A percentile compares a stretch with the other conserved stretches of the same genome.
Conservation (phyloP, 2,113 vertebrate species). For the Polypterus bichir region DNA sequence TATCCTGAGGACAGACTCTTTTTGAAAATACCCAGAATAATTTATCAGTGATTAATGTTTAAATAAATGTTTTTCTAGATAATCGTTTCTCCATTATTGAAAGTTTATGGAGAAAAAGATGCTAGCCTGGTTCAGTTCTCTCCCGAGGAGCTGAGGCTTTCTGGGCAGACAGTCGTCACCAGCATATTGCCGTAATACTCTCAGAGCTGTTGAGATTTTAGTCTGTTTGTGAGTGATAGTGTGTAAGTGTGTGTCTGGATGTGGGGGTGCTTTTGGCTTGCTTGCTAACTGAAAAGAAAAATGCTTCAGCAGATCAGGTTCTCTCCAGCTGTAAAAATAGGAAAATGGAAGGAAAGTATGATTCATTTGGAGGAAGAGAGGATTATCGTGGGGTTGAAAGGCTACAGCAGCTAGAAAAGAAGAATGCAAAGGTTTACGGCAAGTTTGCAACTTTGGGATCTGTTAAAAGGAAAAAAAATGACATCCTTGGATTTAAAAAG, state of each 20-base stretch:
- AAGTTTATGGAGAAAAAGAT: background rate
- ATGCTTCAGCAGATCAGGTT: conserved; percentile 42
- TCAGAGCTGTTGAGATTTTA: conserved; percentile 2
- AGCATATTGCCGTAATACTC: conserved; percentile 9
- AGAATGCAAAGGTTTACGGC: conserved; percentile 4
- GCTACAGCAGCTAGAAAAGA: conserved; percentile 2
- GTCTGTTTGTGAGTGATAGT: background rate
- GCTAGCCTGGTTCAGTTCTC: background rate
- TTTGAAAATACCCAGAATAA: background rate
- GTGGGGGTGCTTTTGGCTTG: conserved; percentile 38
- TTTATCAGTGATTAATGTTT: background rate
- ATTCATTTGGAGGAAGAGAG: conserved; percentile 41
- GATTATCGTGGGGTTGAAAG: conserved; percentile 24
- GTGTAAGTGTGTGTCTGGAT: conserved; percentile 13
- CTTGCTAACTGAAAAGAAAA: conserved; percentile 37
- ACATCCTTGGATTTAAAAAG: too few species aligned
- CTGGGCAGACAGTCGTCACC: background rate
- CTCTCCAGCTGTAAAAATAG: conserved; percentile 58
- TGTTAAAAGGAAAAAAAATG: background rate
- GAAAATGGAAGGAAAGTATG: conserved; percentile 41
- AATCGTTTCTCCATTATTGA: background rate
- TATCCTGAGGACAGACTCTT: background rate
- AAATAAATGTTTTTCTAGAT: background rate
- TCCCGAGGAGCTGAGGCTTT: conserved; percentile 2
- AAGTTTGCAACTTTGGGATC: conserved; percentile 1